Conservation (phyloP, 2,797 vertebrate genomes). For the Tenualosa ilisha region DNA sequence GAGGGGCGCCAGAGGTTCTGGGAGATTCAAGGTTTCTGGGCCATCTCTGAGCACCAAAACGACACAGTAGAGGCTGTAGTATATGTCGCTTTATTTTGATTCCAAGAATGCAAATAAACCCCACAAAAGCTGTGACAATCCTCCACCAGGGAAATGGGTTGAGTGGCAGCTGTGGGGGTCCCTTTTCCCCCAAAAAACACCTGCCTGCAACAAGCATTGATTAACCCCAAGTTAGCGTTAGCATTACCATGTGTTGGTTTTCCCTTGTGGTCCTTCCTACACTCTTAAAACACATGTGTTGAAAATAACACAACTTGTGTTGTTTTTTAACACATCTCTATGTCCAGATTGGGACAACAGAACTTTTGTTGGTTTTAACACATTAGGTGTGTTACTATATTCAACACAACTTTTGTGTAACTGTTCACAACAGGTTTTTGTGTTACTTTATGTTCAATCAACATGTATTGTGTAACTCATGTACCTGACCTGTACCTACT, state of each 20-base stretch:
- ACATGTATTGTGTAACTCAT: no score
- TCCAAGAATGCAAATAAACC: constrained; percentile 19
- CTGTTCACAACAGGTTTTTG: no score
- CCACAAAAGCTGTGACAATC: constrained; percentile 18
- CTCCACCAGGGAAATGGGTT: constrained; percentile 1
- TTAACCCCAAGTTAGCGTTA: constrained; percentile 1
- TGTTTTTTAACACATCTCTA: no score
- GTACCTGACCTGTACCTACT: no score
- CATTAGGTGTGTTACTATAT: no score
- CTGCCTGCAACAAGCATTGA: constrained; percentile 17
- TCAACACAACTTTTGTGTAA: no score
- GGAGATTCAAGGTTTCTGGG: constrained; percentile 42
- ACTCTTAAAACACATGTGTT: no score
- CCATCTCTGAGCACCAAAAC: constrained; percentile 20
- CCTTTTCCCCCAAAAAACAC: constrained; percentile 19
- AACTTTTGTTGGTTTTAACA: no score
- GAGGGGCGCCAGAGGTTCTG: constrained; percentile 42
- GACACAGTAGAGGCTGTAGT: constrained; percentile 24
- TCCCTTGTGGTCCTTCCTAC: not conserved
- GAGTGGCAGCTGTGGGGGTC: constrained; percentile 21
- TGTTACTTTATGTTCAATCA: no score
- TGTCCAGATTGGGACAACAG: no score
- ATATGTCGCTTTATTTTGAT: constrained; percentile 25
- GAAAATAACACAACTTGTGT: no score
- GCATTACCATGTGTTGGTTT: not conserved